Base-by-base conservation (phyloP, 2,797 vertebrate genomes). In the Eleutherodactylus coqui region DNA sequence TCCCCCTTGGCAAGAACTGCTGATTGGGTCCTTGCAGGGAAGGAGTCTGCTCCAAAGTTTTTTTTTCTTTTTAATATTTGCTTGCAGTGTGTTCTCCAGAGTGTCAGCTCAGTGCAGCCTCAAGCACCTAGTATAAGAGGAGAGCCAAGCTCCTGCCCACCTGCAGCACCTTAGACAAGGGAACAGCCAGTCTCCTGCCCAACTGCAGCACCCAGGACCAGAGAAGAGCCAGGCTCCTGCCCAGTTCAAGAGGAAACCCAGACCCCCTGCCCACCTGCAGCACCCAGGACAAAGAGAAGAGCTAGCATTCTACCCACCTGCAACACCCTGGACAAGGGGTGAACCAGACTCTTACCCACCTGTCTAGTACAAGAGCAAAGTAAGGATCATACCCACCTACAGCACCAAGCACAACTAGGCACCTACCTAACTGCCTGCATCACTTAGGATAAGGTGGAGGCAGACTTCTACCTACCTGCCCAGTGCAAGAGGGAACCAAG, bases 1-100 rank as follows among this genome's bases (percentile, higher is more conserved):
- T 94, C 92, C 95, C 96, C 96, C 94, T 95, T 95, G 96, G 96
- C 95, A 90, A 95, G 94, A 94, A 91, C 91, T 93, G 94, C 95
- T 95, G 95, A 96, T 96, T 96, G 95, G 96, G 94, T 95, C 95
- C 93, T 92, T 90, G 91, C 92, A 91, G 90, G 89, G 89, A 94
- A 92, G 64, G 36, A 70, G 36, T 70, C 91, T 86, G 91, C 91
- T 94, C 94, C 93, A 92, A 95, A 95, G 91, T 95, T 78, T 86
- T 86, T 96, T 95, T 94, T 94, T 93, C 60, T 77, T 78, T 79
- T 93, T 93, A 93, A 93, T 94, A 93, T 94, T 94, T 82, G 91
- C 80, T 93, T 94, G 90, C 90, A 62, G 90, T 91, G 89, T 91
- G 90, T 90, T 92, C 90, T 92, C 89, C 75, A 84, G 89, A 92